Percentiles rank a stretch among this genome's conserved stretches.
Conservation (phyloP, 2,113 vertebrate species). For the Pteronura brasiliensis region DNA sequence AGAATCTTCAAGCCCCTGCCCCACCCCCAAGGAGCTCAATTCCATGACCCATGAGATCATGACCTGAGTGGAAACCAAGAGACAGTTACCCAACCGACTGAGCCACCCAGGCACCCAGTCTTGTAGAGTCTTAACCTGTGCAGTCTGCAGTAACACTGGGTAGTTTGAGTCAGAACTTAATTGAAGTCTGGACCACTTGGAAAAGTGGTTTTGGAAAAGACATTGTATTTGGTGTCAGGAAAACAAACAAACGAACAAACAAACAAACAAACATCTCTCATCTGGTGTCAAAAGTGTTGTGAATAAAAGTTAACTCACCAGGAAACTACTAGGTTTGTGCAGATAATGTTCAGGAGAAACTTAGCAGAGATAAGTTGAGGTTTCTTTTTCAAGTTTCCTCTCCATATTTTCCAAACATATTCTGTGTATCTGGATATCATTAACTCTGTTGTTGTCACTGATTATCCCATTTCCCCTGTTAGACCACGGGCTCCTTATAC, state of each 20-base stretch:
- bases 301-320: not conserved
- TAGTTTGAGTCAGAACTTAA: not conserved
- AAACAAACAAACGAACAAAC: too few relatives aligned
- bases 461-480: not conserved
- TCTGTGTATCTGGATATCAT: not conserved
- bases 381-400: not conserved
- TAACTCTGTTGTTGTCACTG: not conserved
- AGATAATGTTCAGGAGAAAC: not conserved
- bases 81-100: not conserved
- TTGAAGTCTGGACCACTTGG: not conserved
- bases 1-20: not conserved
- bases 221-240: not conserved
- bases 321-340: not conserved
- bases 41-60: not conserved
- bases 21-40: not conserved
- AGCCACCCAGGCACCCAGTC: not conserved
- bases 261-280: not conserved
- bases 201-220: not conserved
- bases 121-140: not conserved
- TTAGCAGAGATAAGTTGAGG: not conserved
- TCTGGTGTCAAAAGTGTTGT: not conserved
- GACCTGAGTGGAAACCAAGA: not conserved
- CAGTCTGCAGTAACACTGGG: not conserved
- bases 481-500: not conserved
- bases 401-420: not conserved